phyloP scores from a whole-genome alignment of 2,888 invertebrate genomes.

The Xanthorhoe designata region DNA sequence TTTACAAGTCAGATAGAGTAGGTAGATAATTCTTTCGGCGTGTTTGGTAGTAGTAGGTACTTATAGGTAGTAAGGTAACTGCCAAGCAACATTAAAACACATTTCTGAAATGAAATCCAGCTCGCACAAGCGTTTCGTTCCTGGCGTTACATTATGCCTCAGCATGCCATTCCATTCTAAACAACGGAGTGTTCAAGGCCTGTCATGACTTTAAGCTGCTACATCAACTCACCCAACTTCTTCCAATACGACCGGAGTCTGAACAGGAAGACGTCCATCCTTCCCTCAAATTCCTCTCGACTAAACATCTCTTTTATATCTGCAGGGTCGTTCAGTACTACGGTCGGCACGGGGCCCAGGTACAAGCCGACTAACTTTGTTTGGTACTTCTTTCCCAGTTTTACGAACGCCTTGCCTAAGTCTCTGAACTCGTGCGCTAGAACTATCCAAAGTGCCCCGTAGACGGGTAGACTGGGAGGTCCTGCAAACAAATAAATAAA shows the following conservation, averaged over 20 bases:
- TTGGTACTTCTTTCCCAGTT: slow-evolving; percentile 84
- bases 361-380: slow-evolving; percentile 86
- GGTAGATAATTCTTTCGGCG: no score
- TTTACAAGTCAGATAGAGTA: no score
- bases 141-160: no score
- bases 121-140: no score
- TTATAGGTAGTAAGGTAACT: no score
- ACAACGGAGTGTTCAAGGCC: no score
- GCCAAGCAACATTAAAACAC: no score
- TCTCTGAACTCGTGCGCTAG: slow-evolving; percentile 80
- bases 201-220: neutral
- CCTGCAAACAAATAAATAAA: slow-evolving; percentile 67
- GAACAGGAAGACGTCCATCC: slow-evolving; percentile 77
- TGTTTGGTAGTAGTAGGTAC: no score
- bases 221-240: slow-evolving; percentile 75
- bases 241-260: slow-evolving; percentile 84
- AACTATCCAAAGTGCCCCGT: slow-evolving; percentile 87
- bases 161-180: no score
- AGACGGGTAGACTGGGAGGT: slow-evolving; percentile 86
- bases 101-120: no score
- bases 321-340: slow-evolving; percentile 83
- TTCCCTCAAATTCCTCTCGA: slow-evolving; percentile 87
- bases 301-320: slow-evolving; percentile 85
- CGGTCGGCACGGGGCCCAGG: slow-evolving; percentile 77
- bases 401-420: slow-evolving; percentile 78